These are phyloP conservation scores for Venusia cambrica DNA, from an alignment of 2,888 invertebrate genomes.

Conservation along the genomic window DNA sequence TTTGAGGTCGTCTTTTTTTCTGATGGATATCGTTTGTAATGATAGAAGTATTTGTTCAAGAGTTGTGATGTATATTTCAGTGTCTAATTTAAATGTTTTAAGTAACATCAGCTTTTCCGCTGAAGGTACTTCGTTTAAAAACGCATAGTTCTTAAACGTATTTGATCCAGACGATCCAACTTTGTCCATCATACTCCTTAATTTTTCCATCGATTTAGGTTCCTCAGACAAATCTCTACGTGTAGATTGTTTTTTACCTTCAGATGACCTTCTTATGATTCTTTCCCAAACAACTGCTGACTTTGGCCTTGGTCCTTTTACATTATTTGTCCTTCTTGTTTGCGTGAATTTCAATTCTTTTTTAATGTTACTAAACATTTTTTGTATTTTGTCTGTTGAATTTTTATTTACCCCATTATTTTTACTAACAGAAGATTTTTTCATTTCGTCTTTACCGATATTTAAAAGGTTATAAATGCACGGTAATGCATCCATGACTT, in stretches of 20 bases:
- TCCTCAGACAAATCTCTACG: constrained; percentile 39
- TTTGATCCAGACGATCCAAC: constrained; percentile 42
- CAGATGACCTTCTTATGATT: constrained; percentile 52
- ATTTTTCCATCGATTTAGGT: constrained; percentile 44
- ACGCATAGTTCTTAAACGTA: constrained; percentile 49
- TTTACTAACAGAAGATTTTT: constrained; percentile 13
- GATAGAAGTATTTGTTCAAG: constrained; percentile 44
- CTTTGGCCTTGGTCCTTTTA: constrained; percentile 41
- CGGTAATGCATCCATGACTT: constrained; percentile 55
- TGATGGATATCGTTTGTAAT: constrained; percentile 26
- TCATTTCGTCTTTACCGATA: constrained; percentile 4
- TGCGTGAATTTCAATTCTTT: constrained; percentile 38
- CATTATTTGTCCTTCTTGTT: constrained; percentile 40
- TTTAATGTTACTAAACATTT: constrained; percentile 50
- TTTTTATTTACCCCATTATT: constrained; percentile 12
- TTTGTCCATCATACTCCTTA: constrained; percentile 45
- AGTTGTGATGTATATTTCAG: constrained; percentile 39
- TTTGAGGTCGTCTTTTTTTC: constrained; percentile 36
- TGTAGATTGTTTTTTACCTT: no score
- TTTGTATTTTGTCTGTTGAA: constrained; percentile 40
- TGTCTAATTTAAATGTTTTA: constrained; percentile 51
- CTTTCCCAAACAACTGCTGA: constrained; percentile 63
- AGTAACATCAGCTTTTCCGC: constrained; percentile 49
- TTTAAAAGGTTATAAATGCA: constrained; percentile 59
- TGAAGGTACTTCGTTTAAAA: constrained; percentile 40